Conservation (phyloP, 2,888 invertebrate genomes). For the Aspidiotus destructor region DNA sequence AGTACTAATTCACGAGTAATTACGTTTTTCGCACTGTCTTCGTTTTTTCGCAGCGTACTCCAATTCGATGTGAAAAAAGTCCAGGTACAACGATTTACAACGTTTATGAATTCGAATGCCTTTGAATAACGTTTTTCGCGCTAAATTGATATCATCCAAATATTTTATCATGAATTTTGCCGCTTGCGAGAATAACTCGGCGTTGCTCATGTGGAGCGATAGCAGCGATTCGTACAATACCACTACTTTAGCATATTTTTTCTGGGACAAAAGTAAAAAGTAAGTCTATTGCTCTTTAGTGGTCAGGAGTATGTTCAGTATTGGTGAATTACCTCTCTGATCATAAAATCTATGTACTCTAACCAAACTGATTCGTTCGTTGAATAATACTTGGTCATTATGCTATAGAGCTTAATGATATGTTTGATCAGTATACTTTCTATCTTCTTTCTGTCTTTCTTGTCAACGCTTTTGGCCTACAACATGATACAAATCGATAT, state of each 20-base stretch:
- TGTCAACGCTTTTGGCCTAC: conserved; percentile 11
- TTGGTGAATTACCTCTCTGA: conserved; percentile 9
- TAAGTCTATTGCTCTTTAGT: neutral
- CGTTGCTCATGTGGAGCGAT: conserved; percentile 24
- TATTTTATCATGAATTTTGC: conserved; percentile 27
- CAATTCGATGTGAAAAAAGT: conserved; percentile 23
- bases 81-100: conserved; percentile 12
- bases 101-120: conserved; percentile 25
- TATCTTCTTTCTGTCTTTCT: conserved; percentile 16
- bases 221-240: conserved; percentile 20
- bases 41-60: conserved; percentile 22
- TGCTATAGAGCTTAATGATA: conserved; percentile 19
- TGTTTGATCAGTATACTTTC: conserved; percentile 22
- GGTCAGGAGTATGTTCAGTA: neutral
- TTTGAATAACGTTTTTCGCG: conserved; percentile 24
- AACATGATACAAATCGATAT: neutral
- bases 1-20: neutral
- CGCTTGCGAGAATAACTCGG: conserved; percentile 15
- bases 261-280: conserved; percentile 5
- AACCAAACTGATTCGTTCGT: conserved; percentile 16
- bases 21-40: conserved; percentile 18
- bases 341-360: conserved; percentile 26
- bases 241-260: conserved; percentile 20
- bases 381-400: conserved; percentile 18
- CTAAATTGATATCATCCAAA: conserved; percentile 15